Base-by-base conservation (phyloP, 92 coral and sea anemone species). In the Phenganax subtilis region DNA sequence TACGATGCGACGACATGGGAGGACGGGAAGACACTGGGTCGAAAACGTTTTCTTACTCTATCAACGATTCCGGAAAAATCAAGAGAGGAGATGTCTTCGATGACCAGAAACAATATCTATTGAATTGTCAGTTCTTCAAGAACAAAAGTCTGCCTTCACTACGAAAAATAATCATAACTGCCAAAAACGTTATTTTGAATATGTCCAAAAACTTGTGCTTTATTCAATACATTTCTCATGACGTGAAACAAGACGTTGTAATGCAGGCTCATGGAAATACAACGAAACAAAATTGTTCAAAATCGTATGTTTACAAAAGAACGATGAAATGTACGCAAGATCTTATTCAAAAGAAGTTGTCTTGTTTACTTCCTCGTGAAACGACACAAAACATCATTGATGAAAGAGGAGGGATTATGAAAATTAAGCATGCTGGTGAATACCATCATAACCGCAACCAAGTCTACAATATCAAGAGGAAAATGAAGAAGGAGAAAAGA, bases 151-250 rank as follows among this genome's bases (percentile, higher is more conserved):
- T 83, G 30, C 86, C 86, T 20, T 72, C 86, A 28, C 73, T 83
- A 20, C 67, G 68, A 20, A 83, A 84, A 44, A 29, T 63, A 0
- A 51, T 84, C 52, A 70, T 75, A 62, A 62, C 72, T 29, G 75
- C 75, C 16, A 9, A 15, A 25, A 47, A 84, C 51, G 27, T 37
- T 16, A 75, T 60, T 56, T 58, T 58, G 57, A 75, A 75, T 51
- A 28, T 37, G 47, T 51, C 71, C 17, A 55, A 14, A 12, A 31
- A 74, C 57, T 75, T 73, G 51, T 72, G 55, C 53, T 74, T 81
- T 55, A 82, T 86, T 55, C 89, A 86, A 28, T 86, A 86, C 67
- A 30, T 86, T 0, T 86, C 81, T 58, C 44, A 77, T 54, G 81
- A 81, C 56, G 79, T 79, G 12, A 83, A 81, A 60, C 71, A 59